A percentile compares a stretch with the other conserved stretches of the same genome.
phyloP scores from a whole-genome alignment of 2,113 vertebrate species.

The Procavia capensis region DNA sequence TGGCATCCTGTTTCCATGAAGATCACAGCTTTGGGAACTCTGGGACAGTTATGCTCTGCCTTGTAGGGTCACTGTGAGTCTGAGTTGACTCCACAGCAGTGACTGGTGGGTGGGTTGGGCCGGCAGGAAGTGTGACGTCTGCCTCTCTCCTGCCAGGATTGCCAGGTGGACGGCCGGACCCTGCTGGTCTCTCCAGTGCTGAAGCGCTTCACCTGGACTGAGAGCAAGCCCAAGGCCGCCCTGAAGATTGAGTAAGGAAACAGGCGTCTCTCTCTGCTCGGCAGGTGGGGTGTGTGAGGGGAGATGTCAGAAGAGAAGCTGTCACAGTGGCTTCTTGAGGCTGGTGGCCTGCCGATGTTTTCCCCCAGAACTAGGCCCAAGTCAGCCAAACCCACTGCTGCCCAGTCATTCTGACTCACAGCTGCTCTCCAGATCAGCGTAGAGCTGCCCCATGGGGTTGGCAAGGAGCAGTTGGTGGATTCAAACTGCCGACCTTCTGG shows the following conservation, averaged over 20 bases:
- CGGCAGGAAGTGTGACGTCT: background rate
- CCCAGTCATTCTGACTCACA: too few species aligned
- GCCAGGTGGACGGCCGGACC: conserved; percentile 91
- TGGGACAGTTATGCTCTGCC: background rate
- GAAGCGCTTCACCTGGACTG: conserved; percentile 89
- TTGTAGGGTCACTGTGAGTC: too few species aligned
- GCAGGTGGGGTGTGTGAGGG: background rate
- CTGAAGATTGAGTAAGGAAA: conserved; percentile 67
- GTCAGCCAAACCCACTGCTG: too few species aligned
- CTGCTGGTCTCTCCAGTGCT: conserved; percentile 92
- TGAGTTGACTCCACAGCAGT: background rate
- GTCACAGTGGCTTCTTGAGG: background rate
- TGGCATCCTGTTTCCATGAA: background rate
- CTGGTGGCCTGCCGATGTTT: background rate
- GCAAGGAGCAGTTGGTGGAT: too few species aligned
- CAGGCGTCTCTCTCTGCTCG: accelerated
- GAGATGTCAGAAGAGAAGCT: background rate
- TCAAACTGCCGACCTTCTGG: too few species aligned
- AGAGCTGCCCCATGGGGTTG: too few species aligned
- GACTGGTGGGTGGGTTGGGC: too few species aligned
- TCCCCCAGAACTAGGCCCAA: background rate
- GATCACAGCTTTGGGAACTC: background rate
- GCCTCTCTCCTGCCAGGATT: conserved; percentile 85
- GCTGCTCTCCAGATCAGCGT: too few species aligned
- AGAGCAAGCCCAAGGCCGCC: conserved; percentile 83